Percentiles rank a stretch among this genome's conserved stretches.
These are phyloP conservation scores for Percopsis transmontana DNA, from an alignment of 2,113 vertebrate species.

Conservation along the genomic window DNA sequence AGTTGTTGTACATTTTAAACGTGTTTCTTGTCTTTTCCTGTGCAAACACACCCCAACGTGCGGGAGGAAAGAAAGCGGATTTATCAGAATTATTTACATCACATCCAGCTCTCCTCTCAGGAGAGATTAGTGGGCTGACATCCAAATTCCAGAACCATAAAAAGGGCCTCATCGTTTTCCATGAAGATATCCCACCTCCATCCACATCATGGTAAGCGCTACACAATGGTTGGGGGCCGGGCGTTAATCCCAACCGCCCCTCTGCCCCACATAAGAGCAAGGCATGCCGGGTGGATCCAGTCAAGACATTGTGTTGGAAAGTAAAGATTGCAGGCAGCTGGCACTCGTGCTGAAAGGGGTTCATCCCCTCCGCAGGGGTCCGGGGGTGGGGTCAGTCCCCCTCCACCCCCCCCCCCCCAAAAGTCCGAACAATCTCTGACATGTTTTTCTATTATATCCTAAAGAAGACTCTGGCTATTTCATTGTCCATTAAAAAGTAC, in stretches of 20 bases:
- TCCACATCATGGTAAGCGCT: slow-evolving; percentile 14
- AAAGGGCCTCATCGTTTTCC: slow-evolving; percentile 4
- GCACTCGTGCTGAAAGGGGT: no score
- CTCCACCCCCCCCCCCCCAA: no score
- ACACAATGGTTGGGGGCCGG: not conserved
- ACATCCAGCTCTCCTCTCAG: not conserved
- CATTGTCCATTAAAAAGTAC: no score
- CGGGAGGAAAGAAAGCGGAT: no score
- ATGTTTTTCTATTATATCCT: no score
- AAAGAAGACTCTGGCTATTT: not conserved
- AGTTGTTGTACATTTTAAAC: not conserved
- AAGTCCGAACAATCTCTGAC: no score
- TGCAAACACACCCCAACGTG: no score
- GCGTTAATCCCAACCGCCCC: slow-evolving; percentile 33
- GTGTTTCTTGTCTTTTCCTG: not conserved
- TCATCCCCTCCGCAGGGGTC: no score
- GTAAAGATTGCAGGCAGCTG: slow-evolving; percentile 21
- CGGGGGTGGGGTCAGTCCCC: no score
- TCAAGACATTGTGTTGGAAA: slow-evolving; percentile 43
- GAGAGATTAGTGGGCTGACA: slow-evolving; percentile 26
- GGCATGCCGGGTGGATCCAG: slow-evolving; percentile 22
- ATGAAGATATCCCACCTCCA: not conserved
- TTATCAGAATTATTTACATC: slow-evolving; percentile 13
- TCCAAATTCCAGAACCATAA: slow-evolving; percentile 17
- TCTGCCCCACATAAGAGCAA: slow-evolving; percentile 29